Conservation (phyloP, 2,888 invertebrate species). For the Eretmocerus hayati region DNA sequence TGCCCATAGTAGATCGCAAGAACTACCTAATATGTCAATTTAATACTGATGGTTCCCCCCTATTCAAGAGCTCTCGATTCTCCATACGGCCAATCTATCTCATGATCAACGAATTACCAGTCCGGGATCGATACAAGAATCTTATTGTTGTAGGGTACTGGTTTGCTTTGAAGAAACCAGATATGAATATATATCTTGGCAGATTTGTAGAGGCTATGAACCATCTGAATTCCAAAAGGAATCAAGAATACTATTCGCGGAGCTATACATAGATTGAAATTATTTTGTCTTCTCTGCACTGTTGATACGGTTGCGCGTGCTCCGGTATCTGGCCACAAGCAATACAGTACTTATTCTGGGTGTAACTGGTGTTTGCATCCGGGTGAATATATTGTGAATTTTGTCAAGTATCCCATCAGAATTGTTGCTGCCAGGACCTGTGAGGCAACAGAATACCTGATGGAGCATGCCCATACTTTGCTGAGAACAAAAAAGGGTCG, state of each 20-base stretch:
- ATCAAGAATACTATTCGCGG: not conserved
- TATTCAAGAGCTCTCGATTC: not conserved
- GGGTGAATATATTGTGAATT: not conserved
- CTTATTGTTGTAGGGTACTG: not conserved
- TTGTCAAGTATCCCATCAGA: not conserved
- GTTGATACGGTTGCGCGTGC: not conserved
- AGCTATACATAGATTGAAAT: not conserved
- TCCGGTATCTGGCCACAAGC: not conserved
- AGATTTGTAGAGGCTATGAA: constrained; percentile 2
- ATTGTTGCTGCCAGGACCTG: not conserved
- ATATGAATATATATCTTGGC: not conserved
- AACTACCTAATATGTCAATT: not conserved
- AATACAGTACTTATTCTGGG: not conserved
- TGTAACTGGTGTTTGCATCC: not conserved
- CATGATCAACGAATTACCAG: constrained; percentile 1
- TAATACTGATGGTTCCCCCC: not conserved
- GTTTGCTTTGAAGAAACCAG: constrained; percentile 1
- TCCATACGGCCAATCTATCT: constrained; percentile 9
- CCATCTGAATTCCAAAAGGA: not conserved
- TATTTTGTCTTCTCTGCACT: constrained; percentile 2
- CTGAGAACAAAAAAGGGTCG: not conserved
- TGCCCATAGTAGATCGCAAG: not conserved
- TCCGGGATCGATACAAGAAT: not conserved
- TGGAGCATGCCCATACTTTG: not conserved
- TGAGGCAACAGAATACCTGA: not conserved